Conservation (phyloP, 2,113 vertebrate genomes). For the Rhegmatorhina hoffmannsi region DNA sequence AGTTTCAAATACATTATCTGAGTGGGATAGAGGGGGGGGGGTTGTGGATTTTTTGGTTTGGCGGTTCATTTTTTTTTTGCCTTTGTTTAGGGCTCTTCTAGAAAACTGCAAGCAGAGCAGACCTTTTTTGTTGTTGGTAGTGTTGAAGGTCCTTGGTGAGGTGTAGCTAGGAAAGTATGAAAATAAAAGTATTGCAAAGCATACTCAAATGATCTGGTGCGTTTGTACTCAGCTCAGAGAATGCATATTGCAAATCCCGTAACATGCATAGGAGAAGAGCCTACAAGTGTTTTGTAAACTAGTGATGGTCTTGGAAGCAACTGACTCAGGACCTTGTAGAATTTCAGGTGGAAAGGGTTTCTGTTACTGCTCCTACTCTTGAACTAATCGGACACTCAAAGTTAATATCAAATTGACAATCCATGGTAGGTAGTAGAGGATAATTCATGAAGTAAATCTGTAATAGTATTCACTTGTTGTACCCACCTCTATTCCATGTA, state of each 20-base stretch:
- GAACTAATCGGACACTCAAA: not conserved
- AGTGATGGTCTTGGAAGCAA: not conserved
- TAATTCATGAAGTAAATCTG: not conserved
- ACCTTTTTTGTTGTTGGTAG: not conserved
- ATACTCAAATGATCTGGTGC: not conserved
- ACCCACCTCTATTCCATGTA: not conserved
- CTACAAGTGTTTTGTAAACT: not conserved
- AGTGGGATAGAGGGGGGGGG: not conserved
- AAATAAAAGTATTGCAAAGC: slow-evolving; percentile 65
- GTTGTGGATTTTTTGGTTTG: not conserved
- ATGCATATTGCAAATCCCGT: not conserved
- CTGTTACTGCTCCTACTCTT: not conserved
- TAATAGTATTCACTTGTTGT: not conserved
- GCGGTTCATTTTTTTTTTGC: not conserved
- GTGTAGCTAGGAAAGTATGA: slow-evolving; percentile 23
- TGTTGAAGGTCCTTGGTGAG: not conserved
- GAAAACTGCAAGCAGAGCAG: not conserved
- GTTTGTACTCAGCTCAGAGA: not conserved
- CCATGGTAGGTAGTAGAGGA: not conserved
- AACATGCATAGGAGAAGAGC: not conserved
- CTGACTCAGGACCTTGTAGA: not conserved
- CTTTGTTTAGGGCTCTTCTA: not conserved
- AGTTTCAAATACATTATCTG: slow-evolving; percentile 99
- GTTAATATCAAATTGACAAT: not conserved
- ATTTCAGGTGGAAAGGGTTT: not conserved